phyloP scores from a whole-genome alignment of 2,113 vertebrate species.

The Cavia porcellus region DNA sequence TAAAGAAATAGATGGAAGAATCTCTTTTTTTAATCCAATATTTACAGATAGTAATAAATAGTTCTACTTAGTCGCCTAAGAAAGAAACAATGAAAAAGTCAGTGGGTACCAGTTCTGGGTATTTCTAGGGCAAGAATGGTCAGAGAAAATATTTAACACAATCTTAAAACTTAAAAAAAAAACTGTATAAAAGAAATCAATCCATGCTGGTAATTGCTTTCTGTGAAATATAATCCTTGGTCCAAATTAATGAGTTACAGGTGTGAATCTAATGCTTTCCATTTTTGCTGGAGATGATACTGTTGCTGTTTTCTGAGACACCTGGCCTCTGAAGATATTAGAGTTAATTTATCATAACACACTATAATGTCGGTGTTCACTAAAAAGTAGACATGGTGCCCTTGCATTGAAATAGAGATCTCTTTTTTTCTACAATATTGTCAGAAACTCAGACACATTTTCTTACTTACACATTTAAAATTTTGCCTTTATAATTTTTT shows the following conservation, averaged over 20 bases:
- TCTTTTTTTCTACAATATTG: conserved; percentile 40
- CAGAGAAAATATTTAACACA: conserved; percentile 61
- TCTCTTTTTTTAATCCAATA: conserved; percentile 38
- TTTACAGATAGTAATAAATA: conserved; percentile 59
- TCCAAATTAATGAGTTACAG: conserved; percentile 81
- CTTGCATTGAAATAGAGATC: not conserved
- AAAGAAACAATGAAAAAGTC: conserved; percentile 43
- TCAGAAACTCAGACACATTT: conserved; percentile 57
- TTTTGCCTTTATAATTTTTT: conserved; percentile 43
- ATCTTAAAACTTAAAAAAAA: conserved; percentile 46
- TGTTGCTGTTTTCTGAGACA: conserved; percentile 74
- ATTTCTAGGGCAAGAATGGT: conserved; percentile 43
- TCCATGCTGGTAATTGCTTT: conserved; percentile 74
- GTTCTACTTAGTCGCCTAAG: conserved; percentile 27
- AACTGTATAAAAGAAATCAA: conserved; percentile 63
- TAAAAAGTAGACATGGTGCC: not conserved
- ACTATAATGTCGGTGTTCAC: conserved; percentile 32
- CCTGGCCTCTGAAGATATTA: conserved; percentile 73
- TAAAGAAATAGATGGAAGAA: conserved; percentile 17
- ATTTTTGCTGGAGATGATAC: conserved; percentile 78
- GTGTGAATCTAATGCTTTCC: conserved; percentile 75
- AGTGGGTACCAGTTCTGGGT: not conserved
- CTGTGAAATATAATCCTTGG: conserved; percentile 77
- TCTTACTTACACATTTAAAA: conserved; percentile 49
- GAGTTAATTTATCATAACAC: conserved; percentile 80